Conservation (phyloP, 1,140 invertebrate genomes). For the Diachasmimorpha longicaudata region DNA sequence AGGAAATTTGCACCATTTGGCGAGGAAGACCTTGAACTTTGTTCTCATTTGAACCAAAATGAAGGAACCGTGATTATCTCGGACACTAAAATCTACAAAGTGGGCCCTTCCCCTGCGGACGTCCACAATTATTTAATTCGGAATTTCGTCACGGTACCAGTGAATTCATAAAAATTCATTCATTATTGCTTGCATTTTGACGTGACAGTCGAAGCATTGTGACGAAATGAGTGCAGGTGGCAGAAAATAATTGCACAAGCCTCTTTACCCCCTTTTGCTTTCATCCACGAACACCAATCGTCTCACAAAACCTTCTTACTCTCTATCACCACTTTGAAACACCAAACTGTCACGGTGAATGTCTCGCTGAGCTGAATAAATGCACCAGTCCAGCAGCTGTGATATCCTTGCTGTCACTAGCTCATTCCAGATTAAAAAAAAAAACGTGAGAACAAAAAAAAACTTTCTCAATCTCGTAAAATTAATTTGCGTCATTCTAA, state of each 20-base stretch:
- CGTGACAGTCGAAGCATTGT: slow-evolving; percentile 31
- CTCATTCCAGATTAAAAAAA: too few relatives aligned
- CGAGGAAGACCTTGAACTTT: too few relatives aligned
- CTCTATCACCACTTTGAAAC: neutral
- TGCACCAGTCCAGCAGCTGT: neutral
- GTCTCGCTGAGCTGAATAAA: neutral
- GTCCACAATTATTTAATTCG: neutral
- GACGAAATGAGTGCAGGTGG: slow-evolving; percentile 51
- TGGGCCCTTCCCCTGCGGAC: too few relatives aligned
- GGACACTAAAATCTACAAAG: too few relatives aligned
- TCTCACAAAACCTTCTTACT: neutral
- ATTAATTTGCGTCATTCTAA: neutral
- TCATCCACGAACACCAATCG: neutral
- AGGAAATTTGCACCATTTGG: too few relatives aligned
- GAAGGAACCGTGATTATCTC: too few relatives aligned
- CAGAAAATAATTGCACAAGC: slow-evolving; percentile 43
- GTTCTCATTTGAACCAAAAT: too few relatives aligned
- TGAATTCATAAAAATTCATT: neutral
- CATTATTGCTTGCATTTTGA: neutral
- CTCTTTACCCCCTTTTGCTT: slow-evolving; percentile 12
- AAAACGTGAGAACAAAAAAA: too few relatives aligned
- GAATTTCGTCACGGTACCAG: neutral
- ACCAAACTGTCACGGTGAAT: neutral
- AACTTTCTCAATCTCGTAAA: too few relatives aligned
- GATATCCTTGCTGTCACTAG: neutral